Base-by-base conservation (phyloP, 2,888 invertebrate genomes). In the Anoncus sp. region DNA sequence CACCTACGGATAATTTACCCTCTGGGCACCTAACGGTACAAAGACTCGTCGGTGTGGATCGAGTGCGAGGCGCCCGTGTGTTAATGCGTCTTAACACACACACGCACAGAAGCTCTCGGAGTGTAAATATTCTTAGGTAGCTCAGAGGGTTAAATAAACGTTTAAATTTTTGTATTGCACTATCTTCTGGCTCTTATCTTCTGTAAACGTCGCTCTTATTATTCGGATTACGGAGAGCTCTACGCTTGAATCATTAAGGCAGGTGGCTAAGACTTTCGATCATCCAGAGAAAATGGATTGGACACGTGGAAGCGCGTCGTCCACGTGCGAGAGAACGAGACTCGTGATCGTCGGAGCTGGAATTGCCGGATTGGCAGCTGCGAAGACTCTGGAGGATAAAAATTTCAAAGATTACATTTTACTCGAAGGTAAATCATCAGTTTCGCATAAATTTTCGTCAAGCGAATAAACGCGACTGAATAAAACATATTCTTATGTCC, bases 331-430 rank as follows among this genome's bases (percentile, higher is more conserved):
- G 70, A 84, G 76, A 77, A 85, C 87, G 40, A 85, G 89, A 79
- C 90, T 94, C 27, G 91, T 92, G 2, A 93, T 94, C 75, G 85
- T 94, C 53, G 94, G 94, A 10, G 94, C 93, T 57, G 94, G 94
- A 20, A 92, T 94, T 81, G 93, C 93, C 18, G 94, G 94, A 40
- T 88, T 94, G 71, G 93, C 93, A 53, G 94, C 94, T 27, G 94
- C 94, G 0, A 90, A 90, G 75, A 91, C 92, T 10, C 87, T 94
- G 1, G 83, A 90, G 18, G 85, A 92, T 74, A 86, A 89, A 51
- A 92, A 92, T 55, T 90, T 92, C 71, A 83, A 88, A 16, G 91
- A 94, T 84, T 91, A 94, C 76, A 82, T 93, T 27, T 85, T 94
- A 45, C 79, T 94, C 3, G 94, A 94, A 92, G 92, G 92, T 92